Base-by-base conservation (phyloP, 1,140 invertebrate species). In the Neocloeon triangulifer region DNA sequence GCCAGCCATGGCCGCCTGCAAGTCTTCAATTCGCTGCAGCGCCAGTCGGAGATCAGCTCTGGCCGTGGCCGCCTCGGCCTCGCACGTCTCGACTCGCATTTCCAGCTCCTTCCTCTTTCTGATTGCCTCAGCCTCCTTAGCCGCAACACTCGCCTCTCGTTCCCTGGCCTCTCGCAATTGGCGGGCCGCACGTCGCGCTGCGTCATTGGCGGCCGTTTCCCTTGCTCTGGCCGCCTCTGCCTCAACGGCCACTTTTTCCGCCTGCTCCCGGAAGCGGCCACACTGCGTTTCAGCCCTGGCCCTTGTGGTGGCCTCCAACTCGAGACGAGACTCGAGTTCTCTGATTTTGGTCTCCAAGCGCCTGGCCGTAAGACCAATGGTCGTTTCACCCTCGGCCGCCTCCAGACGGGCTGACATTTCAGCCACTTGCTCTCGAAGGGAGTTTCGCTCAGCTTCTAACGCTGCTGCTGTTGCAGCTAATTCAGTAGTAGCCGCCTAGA, bases 311-410 rank as follows among this genome's bases (percentile, higher is more conserved):
- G 74, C 70, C 46, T 94, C 86, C 32, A 92, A 55, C 40, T 92
- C 85, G 16, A 91, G 53, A 39, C 78, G 78, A 1, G 78, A 82
- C 48, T 92, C 85, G 25, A 92, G 53, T 45, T 94, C 88, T 53
- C 84, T 70, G 1, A 73, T 66, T 44, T 76, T 77, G 40, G 79
- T 61, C 48, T 86, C 79, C 32, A 82, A 59, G 32, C 60, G 48
- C 28, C 56, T 52, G 30, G 54, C 74, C 19, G 63, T 69, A 44
- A 79, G 67, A 51, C 71, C 68, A 43, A 71, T 77, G 33, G 65
- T 71, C 7, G 72, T 66, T 48, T 85, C 80, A 0, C 74, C 75
- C 36, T 79, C 80, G 2, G 80, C 66, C 36, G 64, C 66, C 40
- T 86, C 78, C 17, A 89, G 56, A 32, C 73, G 61, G 18, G 72